Percentiles rank a stretch among this genome's conserved stretches.
Evolutionary conservation across 2,797 vertebrate species (phyloP).

Genomic region (Mareca strepera): DNA sequence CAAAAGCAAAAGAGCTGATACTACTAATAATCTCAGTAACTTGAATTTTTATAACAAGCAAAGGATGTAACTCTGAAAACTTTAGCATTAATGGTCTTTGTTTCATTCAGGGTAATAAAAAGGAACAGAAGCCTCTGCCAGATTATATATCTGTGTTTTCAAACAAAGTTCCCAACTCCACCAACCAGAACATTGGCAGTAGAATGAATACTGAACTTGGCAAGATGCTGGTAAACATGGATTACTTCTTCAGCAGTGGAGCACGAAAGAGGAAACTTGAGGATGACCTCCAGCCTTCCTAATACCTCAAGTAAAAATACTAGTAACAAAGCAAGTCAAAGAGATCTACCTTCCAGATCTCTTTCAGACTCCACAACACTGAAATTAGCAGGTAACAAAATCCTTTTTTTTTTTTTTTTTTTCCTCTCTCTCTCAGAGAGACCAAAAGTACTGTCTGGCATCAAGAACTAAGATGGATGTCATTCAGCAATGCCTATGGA

Average conservation of each 20-base stretch:
- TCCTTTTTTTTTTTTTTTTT: background rate
- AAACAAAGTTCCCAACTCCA: slow-evolving; percentile 79
- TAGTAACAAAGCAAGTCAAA: background rate
- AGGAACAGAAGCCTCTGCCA: slow-evolving; percentile 74
- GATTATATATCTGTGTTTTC: slow-evolving; percentile 77
- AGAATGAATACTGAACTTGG: slow-evolving; percentile 81
- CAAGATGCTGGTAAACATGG: slow-evolving; percentile 78
- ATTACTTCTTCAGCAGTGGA: slow-evolving; percentile 76
- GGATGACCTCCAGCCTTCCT: slow-evolving; percentile 77
- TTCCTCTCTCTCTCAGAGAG: background rate
- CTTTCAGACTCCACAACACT: background rate
- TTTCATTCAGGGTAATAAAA: slow-evolving; percentile 77
- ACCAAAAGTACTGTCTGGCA: background rate
- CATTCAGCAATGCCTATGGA: background rate
- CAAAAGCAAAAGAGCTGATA: background rate
- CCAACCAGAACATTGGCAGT: slow-evolving; percentile 80
- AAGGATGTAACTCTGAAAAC: background rate
- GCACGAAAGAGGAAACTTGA: slow-evolving; percentile 76
- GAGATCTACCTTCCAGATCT: background rate
- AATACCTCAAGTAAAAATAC: slow-evolving; percentile 8
- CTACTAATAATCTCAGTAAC: background rate
- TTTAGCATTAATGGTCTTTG: background rate
- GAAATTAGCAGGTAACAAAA: background rate
- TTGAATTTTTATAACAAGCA: background rate
- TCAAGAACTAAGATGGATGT: background rate